These are phyloP conservation scores for Drosophila paucipuncta DNA, from an alignment of 2,888 invertebrate genomes.

Conservation along the genomic window DNA sequence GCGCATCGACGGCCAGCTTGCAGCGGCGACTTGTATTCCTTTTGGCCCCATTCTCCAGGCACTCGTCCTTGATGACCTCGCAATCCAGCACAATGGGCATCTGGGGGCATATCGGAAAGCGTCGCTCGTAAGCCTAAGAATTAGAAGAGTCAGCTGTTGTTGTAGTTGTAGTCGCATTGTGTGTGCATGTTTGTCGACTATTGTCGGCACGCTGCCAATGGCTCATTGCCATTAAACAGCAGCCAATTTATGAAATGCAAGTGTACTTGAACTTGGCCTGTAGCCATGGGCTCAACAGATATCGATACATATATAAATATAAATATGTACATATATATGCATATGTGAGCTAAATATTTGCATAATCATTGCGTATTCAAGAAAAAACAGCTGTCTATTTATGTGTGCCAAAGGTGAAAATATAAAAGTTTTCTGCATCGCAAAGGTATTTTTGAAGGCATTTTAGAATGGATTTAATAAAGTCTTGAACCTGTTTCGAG, in stretches of 20 bases:
- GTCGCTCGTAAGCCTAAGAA: conserved; percentile 94
- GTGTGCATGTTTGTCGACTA: neutral
- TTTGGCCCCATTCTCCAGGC: conserved; percentile 91
- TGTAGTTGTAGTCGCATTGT: conserved; percentile 6
- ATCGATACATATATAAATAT: conserved; percentile 12
- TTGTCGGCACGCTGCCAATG: conserved; percentile 30
- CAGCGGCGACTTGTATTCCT: conserved; percentile 94
- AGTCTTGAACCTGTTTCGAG: neutral
- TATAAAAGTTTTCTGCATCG: neutral
- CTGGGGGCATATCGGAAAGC: conserved; percentile 97
- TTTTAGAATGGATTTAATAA: neutral
- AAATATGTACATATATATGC: neutral
- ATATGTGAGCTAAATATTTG: conserved; percentile 28
- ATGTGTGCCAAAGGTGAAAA: conserved; percentile 6
- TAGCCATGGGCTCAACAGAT: conserved; percentile 31
- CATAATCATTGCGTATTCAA: conserved; percentile 29
- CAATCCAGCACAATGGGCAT: conserved; percentile 97
- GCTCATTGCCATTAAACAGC: conserved; percentile 44
- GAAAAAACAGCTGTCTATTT: conserved; percentile 44
- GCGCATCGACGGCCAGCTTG: conserved; percentile 96
- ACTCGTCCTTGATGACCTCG: conserved; percentile 91
- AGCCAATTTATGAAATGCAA: conserved; percentile 54
- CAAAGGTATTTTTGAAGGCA: neutral
- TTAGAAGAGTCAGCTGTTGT: neutral
- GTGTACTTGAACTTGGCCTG: conserved; percentile 58